Conservation (phyloP, 2,113 vertebrate species). For the Stictonetta naevosa region DNA sequence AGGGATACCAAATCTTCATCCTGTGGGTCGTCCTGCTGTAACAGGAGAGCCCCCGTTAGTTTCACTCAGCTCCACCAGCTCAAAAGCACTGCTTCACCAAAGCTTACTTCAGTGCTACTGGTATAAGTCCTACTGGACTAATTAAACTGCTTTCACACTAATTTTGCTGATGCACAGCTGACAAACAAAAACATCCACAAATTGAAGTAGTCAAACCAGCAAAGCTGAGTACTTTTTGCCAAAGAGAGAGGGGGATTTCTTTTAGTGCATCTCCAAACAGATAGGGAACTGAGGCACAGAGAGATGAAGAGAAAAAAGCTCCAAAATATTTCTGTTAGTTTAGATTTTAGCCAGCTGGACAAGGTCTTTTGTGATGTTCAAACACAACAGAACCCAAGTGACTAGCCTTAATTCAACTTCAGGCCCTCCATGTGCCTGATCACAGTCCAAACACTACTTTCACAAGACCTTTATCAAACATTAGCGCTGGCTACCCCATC, state of each 20-base stretch:
- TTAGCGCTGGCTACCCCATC: background rate
- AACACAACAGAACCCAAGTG: background rate
- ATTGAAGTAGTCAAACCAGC: background rate
- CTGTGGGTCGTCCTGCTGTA: background rate
- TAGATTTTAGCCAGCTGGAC: constrained; percentile 26
- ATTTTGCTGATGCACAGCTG: background rate
- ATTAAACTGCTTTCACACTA: background rate
- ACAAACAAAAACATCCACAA: background rate
- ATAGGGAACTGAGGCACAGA: background rate
- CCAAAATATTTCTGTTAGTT: constrained; percentile 4
- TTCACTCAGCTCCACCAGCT: background rate
- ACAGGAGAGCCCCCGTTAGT: background rate
- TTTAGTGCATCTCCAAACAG: background rate
- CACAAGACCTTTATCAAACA: constrained; percentile 9
- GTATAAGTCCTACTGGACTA: background rate
- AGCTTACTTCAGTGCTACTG: background rate
- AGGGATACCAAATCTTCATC: background rate
- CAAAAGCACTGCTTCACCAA: background rate
- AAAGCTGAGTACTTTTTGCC: background rate
- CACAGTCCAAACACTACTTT: background rate
- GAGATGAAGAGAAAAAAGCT: background rate
- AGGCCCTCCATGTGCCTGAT: background rate
- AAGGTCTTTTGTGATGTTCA: background rate
- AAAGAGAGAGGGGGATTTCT: background rate
- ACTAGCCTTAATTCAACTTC: background rate